phyloP scores from a whole-genome alignment of 2,888 invertebrate genomes.

The Odiellus spinosus region DNA sequence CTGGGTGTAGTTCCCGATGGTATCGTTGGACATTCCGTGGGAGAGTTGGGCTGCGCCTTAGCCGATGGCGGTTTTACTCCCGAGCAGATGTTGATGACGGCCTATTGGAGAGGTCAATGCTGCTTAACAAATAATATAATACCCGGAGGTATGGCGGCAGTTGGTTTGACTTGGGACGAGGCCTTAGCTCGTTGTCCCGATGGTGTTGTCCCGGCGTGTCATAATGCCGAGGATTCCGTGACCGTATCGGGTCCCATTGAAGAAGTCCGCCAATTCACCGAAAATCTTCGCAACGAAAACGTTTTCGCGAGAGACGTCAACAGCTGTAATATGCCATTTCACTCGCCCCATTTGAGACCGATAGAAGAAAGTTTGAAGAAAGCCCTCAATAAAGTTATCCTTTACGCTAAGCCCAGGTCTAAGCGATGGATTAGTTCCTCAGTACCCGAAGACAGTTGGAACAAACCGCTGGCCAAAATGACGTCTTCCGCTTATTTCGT shows the following conservation, averaged over 20 bases:
- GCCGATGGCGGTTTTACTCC: conserved; percentile 88
- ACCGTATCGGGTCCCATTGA: conserved; percentile 76
- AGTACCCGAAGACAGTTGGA: conserved; percentile 71
- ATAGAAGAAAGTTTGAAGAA: conserved; percentile 65
- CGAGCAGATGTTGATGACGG: conserved; percentile 82
- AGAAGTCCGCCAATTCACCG: conserved; percentile 50
- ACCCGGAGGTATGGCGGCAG: conserved; percentile 76
- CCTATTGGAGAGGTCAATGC: conserved; percentile 80
- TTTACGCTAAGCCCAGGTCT: conserved; percentile 58
- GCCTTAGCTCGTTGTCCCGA: conserved; percentile 53
- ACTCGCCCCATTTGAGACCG: conserved; percentile 73
- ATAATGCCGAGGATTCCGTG: conserved; percentile 84
- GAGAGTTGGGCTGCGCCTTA: conserved; percentile 88
- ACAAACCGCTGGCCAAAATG: conserved; percentile 52
- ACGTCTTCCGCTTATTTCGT: conserved; percentile 90
- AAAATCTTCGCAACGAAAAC: conserved; percentile 50
- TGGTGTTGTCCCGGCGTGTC: conserved; percentile 74
- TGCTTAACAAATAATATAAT: conserved; percentile 56
- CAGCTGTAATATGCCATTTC: conserved; percentile 77
- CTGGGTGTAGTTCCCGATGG: conserved; percentile 72
- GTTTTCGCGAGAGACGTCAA: conserved; percentile 71
- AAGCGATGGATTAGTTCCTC: conserved; percentile 83
- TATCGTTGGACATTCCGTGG: conserved; percentile 89
- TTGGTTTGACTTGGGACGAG: conserved; percentile 77
- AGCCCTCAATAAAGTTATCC: conserved; percentile 61